phyloP scores from a whole-genome alignment of 2,797 vertebrate species.

The Phaenicophaeus curvirostris region DNA sequence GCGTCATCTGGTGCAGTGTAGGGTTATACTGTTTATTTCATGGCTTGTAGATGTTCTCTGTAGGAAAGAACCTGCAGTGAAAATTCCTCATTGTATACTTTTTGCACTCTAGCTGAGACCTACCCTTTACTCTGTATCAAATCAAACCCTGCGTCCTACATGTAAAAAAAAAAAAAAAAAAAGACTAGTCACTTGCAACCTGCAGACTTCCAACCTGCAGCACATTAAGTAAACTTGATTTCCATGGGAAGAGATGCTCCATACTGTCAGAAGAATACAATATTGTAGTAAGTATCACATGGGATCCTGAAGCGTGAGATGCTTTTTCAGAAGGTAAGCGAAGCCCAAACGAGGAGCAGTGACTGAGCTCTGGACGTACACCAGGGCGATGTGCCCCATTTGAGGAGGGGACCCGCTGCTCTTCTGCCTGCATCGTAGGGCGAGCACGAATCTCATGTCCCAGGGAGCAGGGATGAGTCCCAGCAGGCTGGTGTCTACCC shows the following conservation, averaged over 20 bases:
- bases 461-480: rapidly evolving
- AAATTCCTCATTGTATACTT: not conserved
- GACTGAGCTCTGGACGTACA: not conserved
- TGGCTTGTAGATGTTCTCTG: not conserved
- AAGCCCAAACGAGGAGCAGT: not conserved
- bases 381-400: not conserved
- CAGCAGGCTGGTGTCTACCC: rapidly evolving
- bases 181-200: not conserved
- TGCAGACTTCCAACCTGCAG: not conserved
- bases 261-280: not conserved
- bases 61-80: not conserved
- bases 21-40: not conserved
- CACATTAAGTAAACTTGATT: too few relatives aligned
- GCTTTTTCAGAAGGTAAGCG: not conserved
- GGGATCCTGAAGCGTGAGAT: not conserved
- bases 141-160: not conserved
- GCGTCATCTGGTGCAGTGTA: not conserved
- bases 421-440: rapidly evolving
- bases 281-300: not conserved
- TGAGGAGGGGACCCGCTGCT: not conserved
- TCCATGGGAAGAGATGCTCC: not conserved
- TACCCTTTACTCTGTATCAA: not conserved
- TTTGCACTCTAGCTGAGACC: not conserved
- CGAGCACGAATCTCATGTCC: rapidly evolving
- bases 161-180: not conserved